Conservation (phyloP, 1,140 invertebrate species). For the Rhyzopertha dominica region DNA sequence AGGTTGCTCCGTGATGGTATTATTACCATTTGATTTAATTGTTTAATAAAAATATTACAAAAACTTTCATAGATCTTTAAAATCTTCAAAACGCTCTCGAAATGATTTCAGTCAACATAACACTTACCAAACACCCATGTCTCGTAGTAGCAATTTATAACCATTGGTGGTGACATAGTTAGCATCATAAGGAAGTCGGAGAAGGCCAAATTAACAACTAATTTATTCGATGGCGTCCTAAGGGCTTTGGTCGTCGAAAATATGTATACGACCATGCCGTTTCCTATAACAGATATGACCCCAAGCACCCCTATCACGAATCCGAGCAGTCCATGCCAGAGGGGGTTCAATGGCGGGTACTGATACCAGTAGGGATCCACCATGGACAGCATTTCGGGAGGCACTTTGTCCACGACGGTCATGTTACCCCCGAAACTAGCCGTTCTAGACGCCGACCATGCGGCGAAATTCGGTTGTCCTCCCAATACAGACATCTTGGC, state of each 20-base stretch:
- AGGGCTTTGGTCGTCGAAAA: conserved; percentile 72
- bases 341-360: conserved; percentile 69
- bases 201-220: conserved; percentile 81
- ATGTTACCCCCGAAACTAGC: conserved; percentile 55
- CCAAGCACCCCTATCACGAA: conserved; percentile 70
- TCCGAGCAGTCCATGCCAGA: conserved; percentile 75
- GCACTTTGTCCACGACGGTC: conserved; percentile 69
- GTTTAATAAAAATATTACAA: too few species aligned
- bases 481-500: conserved; percentile 40
- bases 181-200: conserved; percentile 88
- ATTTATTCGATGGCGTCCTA: conserved; percentile 76
- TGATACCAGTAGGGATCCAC: conserved; percentile 70
- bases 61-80: too few species aligned
- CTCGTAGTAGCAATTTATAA: conserved; percentile 80
- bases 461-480: conserved; percentile 42
- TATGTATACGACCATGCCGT: conserved; percentile 80
- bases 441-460: conserved; percentile 20
- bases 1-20: too few species aligned
- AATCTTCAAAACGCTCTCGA: too few species aligned
- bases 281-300: conserved; percentile 66
- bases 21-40: too few species aligned
- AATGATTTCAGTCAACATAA: too few species aligned
- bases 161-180: conserved; percentile 75
- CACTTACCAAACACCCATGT: conserved; percentile 74
- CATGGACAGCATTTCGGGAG: conserved; percentile 66